phyloP scores from a whole-genome alignment of 1,140 invertebrate species.

The Papilio aristodemus region DNA sequence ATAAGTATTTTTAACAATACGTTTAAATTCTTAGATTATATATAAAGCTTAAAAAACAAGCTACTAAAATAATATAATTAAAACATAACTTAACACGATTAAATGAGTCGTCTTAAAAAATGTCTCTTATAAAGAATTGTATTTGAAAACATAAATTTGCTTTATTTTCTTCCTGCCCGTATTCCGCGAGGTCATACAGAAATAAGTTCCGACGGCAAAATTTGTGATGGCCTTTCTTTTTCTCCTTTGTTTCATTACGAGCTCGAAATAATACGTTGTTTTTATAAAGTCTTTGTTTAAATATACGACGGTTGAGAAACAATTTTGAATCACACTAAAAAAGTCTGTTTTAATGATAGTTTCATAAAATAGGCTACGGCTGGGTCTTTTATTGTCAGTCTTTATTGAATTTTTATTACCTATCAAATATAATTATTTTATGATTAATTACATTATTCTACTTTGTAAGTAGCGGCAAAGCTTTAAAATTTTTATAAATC shows the following conservation, averaged over 20 bases:
- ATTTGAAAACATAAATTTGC: slow-evolving; percentile 27
- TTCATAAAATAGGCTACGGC: too few relatives aligned
- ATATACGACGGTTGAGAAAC: background rate
- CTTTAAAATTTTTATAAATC: background rate
- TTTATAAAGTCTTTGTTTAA: slow-evolving; percentile 19
- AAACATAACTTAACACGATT: background rate
- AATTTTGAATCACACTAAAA: background rate
- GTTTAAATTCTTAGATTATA: too few relatives aligned
- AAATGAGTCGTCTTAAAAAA: background rate
- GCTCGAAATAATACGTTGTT: background rate
- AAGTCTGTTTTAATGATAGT: background rate
- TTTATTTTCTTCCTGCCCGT: slow-evolving; percentile 31
- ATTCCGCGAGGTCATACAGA: slow-evolving; percentile 23
- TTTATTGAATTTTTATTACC: too few relatives aligned
- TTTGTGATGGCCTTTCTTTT: slow-evolving; percentile 22
- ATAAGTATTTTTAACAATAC: too few relatives aligned
- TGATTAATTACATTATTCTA: background rate
- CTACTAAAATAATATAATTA: too few relatives aligned
- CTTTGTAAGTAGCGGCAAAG: background rate
- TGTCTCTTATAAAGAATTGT: background rate
- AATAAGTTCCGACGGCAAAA: slow-evolving; percentile 34
- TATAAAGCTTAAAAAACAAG: too few relatives aligned
- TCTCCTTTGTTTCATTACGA: slow-evolving; percentile 27
- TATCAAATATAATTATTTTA: too few relatives aligned
- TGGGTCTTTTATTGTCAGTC: too few relatives aligned